Evolutionary conservation across 1,140 invertebrate species (phyloP).

Genomic region (Atopsyche davidsoni): DNA sequence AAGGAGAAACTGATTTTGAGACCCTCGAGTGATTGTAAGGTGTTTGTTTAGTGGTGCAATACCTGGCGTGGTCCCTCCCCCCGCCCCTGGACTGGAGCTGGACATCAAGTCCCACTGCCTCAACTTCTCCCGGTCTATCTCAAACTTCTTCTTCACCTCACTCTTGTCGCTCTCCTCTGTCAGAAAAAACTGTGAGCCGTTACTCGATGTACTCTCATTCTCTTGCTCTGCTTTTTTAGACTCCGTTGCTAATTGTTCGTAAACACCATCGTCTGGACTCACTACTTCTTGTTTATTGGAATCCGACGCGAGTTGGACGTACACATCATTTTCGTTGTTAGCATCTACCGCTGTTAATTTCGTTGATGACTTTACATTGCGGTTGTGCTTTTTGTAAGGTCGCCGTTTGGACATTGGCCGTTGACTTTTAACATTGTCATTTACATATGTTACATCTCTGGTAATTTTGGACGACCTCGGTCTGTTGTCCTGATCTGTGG

Average conservation of each 20-base stretch:
- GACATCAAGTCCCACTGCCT: constrained; percentile 83
- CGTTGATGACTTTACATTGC: background rate
- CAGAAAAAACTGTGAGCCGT: constrained; percentile 25
- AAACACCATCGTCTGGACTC: constrained; percentile 43
- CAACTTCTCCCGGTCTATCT: constrained; percentile 77
- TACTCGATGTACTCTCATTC: constrained; percentile 31
- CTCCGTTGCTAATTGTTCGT: constrained; percentile 43
- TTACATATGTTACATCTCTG: constrained; percentile 68
- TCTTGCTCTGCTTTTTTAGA: constrained; percentile 30
- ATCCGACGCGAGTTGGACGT: constrained; percentile 50
- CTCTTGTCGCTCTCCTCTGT: constrained; percentile 32
- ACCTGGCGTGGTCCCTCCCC: constrained; percentile 34
- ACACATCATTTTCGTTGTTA: constrained; percentile 51
- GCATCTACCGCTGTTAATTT: constrained; percentile 10
- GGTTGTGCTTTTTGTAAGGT: constrained; percentile 22
- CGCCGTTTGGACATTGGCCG: constrained; percentile 17
- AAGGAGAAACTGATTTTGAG: too few species aligned
- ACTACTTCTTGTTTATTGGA: constrained; percentile 25
- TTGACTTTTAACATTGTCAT: constrained; percentile 53
- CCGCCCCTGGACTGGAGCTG: constrained; percentile 58
- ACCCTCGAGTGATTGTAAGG: background rate
- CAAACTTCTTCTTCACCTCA: constrained; percentile 43
- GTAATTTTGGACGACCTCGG: constrained; percentile 43
- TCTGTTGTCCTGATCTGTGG: constrained; percentile 31
- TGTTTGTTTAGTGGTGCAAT: constrained; percentile 21